These are phyloP conservation scores for Xestia c-nigrum DNA, from an alignment of 2,888 invertebrate genomes.

Conservation along the genomic window DNA sequence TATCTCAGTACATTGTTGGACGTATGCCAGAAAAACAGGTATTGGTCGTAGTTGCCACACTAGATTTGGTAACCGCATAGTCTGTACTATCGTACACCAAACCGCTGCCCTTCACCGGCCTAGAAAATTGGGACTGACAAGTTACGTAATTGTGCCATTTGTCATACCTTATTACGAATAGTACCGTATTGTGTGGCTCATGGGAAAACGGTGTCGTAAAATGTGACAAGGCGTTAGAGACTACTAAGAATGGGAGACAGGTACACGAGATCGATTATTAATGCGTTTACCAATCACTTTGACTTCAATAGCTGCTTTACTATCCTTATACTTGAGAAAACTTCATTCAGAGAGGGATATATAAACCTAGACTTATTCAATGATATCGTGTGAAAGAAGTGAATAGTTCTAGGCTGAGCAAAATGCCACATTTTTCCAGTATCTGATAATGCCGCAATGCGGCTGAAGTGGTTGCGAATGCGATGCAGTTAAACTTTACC, in stretches of 20 bases:
- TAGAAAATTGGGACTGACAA: slow-evolving; percentile 36
- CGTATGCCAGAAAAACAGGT: slow-evolving; percentile 42
- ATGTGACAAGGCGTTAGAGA: neutral
- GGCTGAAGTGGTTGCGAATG: slow-evolving; percentile 39
- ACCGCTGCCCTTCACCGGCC: slow-evolving; percentile 45
- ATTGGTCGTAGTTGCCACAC: slow-evolving; percentile 22
- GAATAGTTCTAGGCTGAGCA: neutral
- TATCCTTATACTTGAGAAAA: neutral
- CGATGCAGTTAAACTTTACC: slow-evolving; percentile 46
- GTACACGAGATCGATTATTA: neutral
- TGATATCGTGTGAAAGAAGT: neutral
- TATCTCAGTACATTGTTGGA: slow-evolving; percentile 43
- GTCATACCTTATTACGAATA: slow-evolving; percentile 16
- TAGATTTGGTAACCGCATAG: slow-evolving; percentile 45
- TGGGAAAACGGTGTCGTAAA: neutral
- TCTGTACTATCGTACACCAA: slow-evolving; percentile 17
- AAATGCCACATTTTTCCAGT: slow-evolving; percentile 18
- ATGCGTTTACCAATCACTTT: neutral
- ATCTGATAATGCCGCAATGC: slow-evolving; percentile 56
- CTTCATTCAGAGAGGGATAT: neutral
- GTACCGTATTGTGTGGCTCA: slow-evolving; percentile 5
- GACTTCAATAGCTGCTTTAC: neutral
- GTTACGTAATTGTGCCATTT: slow-evolving; percentile 28
- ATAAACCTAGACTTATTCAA: neutral
- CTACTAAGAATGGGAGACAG: neutral